These are phyloP conservation scores for Xestia sexstrigata DNA, from an alignment of 2,888 invertebrate species.

Conservation along the genomic window DNA sequence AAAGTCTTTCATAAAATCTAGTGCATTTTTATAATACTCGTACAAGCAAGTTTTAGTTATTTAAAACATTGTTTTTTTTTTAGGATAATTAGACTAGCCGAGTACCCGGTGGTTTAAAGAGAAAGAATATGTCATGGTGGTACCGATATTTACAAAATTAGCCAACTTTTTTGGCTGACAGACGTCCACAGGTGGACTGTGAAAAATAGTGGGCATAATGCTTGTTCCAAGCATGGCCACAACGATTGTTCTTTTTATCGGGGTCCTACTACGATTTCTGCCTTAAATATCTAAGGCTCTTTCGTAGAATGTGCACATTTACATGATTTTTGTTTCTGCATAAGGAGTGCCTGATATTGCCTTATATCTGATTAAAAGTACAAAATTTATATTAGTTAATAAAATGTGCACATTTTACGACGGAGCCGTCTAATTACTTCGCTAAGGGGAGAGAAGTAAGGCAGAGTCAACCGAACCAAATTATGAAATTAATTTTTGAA, in stretches of 20 bases:
- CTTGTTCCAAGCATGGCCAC: background rate
- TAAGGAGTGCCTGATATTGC: no score
- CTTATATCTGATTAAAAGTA: no score
- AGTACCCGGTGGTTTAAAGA: background rate
- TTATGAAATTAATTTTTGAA: background rate
- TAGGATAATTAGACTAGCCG: background rate
- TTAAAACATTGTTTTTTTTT: background rate
- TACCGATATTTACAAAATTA: background rate
- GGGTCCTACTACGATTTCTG: background rate
- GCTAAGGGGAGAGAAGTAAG: background rate
- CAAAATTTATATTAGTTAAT: no score
- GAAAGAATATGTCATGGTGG: background rate
- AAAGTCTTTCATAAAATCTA: slow-evolving; percentile 18
- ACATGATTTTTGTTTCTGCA: no score
- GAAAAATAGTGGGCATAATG: background rate
- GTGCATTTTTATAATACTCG: background rate
- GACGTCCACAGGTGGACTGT: background rate
- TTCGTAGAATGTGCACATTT: no score
- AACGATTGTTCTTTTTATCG: background rate
- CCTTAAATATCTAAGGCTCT: background rate
- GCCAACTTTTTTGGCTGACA: background rate
- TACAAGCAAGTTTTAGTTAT: background rate
- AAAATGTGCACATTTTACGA: no score
- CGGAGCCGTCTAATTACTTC: background rate
- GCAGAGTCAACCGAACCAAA: background rate